Evolutionary conservation across 2,113 vertebrate species (phyloP).

Genomic region (Struthidea cinerea): DNA sequence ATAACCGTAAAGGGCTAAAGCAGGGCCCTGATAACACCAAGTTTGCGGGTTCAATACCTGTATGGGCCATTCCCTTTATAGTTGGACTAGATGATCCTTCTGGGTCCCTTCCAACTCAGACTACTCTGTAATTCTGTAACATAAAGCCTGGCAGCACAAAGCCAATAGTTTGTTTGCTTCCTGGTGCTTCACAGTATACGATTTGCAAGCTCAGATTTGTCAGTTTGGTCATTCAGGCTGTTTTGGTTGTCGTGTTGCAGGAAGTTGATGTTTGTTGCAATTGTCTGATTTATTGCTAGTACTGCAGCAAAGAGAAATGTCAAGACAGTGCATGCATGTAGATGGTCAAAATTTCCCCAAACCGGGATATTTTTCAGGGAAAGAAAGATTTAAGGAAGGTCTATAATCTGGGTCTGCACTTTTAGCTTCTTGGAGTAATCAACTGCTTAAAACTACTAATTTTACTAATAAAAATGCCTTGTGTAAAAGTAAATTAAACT

Average conservation of each 20-base stretch:
- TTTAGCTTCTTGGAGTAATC: neutral
- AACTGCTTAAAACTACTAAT: neutral
- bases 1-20: neutral
- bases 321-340: neutral
- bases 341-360: neutral
- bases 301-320: neutral
- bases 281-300: neutral
- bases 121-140: neutral
- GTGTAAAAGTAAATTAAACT: constrained; percentile 6
- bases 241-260: neutral
- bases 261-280: neutral
- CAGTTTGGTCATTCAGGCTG: neutral
- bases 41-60: neutral
- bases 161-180: neutral
- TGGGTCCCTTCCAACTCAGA: neutral
- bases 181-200: neutral
- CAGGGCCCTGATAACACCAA: neutral
- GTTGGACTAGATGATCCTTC: neutral
- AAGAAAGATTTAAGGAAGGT: neutral
- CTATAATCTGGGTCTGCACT: neutral
- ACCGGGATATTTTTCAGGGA: neutral
- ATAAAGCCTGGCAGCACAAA: neutral
- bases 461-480: neutral
- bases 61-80: neutral
- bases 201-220: neutral